A percentile compares a stretch with the other conserved stretches of the same genome.
Conservation (phyloP, 2,113 vertebrate species). For the Microtus montanus region DNA sequence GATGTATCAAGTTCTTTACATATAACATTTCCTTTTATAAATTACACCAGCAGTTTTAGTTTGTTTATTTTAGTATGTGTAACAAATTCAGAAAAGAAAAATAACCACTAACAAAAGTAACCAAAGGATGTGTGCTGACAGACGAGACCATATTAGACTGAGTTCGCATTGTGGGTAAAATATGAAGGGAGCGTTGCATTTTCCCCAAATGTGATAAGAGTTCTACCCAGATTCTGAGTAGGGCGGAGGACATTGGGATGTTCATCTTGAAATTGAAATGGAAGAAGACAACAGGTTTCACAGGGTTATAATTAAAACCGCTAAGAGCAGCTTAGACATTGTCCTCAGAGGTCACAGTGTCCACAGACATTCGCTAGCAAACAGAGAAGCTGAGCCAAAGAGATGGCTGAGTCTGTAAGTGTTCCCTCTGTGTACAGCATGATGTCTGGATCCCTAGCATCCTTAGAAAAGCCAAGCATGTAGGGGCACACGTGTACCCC, state of each 20-base stretch:
- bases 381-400: background rate
- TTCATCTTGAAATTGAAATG: background rate
- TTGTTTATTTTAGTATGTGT: background rate
- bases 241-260: background rate
- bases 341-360: background rate
- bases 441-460: background rate
- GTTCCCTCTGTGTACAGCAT: background rate
- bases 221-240: too few relatives aligned
- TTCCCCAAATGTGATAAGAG: background rate
- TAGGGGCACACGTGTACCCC: background rate
- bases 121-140: background rate
- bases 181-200: background rate
- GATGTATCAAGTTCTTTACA: background rate
- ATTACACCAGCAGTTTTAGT: background rate
- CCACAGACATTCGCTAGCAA: background rate
- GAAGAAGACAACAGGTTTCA: background rate
- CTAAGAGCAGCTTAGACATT: background rate
- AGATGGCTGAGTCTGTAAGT: background rate
- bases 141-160: background rate
- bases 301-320: background rate
- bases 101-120: background rate
- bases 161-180: background rate
- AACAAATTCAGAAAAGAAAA: slow-evolving; percentile 2
- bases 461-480: background rate
- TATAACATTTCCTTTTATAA: background rate